These are phyloP conservation scores for Enteromius unitaeniatus DNA, from an alignment of 2,797 vertebrate species.

Conservation along the genomic window DNA sequence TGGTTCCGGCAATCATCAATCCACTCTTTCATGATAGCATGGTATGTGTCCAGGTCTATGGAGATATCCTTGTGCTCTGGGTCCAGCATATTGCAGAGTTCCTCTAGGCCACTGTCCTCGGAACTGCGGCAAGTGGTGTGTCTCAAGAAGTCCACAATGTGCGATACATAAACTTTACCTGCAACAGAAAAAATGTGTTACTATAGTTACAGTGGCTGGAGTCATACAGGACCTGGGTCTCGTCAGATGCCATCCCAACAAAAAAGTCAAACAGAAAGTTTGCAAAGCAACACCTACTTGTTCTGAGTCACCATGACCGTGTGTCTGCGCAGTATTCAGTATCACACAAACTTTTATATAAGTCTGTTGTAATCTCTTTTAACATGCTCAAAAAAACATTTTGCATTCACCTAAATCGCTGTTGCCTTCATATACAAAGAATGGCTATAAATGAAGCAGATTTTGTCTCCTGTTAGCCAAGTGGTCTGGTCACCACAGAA, in stretches of 20 bases:
- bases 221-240: background rate
- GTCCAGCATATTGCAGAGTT: conserved; percentile 89
- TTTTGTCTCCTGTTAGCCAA: background rate
- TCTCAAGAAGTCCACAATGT: conserved; percentile 86
- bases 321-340: background rate
- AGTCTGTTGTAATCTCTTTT: background rate
- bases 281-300: background rate
- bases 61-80: conserved; percentile 85
- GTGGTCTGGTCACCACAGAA: background rate
- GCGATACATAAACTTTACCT: conserved; percentile 89
- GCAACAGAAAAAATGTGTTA: conserved; percentile 40
- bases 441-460: background rate
- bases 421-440: background rate
- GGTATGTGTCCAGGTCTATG: conserved; percentile 87
- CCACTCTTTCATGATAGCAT: conserved; percentile 88
- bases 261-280: background rate
- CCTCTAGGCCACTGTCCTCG: conserved; percentile 85
- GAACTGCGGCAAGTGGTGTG: conserved; percentile 81
- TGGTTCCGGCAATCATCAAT: conserved; percentile 83
- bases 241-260: background rate
- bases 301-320: background rate
- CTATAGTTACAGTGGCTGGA: conserved; percentile 16
- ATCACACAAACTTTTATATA: too few relatives aligned
- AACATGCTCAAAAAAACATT: background rate
- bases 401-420: background rate